A percentile compares a stretch with the other conserved stretches of the same genome.
phyloP scores from a whole-genome alignment of 2,888 invertebrate species.

The Fissipunctia ypsillon region DNA sequence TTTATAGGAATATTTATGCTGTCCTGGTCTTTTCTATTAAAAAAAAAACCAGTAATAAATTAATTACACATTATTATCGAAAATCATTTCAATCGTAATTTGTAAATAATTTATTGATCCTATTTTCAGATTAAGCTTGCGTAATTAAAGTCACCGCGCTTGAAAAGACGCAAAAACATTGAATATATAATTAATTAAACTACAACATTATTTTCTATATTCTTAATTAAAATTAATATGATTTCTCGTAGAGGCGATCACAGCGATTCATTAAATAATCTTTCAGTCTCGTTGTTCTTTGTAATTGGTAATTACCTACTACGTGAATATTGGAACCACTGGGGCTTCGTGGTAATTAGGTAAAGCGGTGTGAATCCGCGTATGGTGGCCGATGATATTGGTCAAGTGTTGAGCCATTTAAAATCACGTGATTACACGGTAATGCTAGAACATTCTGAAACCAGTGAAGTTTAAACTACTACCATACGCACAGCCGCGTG shows the following conservation, averaged over 20 bases:
- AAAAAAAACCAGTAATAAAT: neutral
- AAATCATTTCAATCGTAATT: neutral
- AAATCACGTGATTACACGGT: neutral
- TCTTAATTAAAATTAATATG: neutral
- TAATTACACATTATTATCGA: too few species aligned
- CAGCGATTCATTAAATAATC: conserved; percentile 27
- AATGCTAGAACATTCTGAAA: neutral
- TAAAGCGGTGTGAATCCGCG: neutral
- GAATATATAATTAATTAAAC: neutral
- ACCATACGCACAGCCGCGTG: too few species aligned
- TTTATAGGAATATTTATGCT: neutral
- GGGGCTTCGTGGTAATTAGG: neutral
- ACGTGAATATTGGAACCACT: conserved; percentile 9
- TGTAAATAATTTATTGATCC: neutral
- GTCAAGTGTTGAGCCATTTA: neutral
- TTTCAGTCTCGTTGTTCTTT: neutral
- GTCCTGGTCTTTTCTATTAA: neutral
- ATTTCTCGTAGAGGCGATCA: neutral
- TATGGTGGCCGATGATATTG: neutral
- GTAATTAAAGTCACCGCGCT: neutral
- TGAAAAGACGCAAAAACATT: neutral
- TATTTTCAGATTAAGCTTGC: neutral
- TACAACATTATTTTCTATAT: neutral
- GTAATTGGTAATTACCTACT: conserved; percentile 37
- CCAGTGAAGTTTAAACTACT: neutral